phyloP scores from a whole-genome alignment of 35 echinoderm and acorn worm species.

The Strongylocentrotus purpuratus region DNA sequence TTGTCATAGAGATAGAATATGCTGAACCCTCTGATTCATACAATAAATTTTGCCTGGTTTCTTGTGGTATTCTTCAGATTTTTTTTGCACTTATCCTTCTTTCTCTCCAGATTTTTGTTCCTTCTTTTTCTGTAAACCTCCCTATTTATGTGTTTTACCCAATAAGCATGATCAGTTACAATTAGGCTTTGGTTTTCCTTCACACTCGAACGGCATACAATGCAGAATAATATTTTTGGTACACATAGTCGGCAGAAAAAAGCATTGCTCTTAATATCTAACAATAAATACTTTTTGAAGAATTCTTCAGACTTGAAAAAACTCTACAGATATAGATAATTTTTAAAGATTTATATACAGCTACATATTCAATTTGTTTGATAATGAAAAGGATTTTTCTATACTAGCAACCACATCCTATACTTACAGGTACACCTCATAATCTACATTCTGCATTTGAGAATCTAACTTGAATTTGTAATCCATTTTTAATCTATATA shows the following conservation, averaged over 20 bases:
- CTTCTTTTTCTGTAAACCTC: neutral
- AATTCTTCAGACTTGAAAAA: conserved; percentile 21
- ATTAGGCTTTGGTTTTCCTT: conserved; percentile 5
- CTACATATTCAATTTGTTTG: conserved; percentile 13
- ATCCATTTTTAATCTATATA: neutral
- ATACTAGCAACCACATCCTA: neutral
- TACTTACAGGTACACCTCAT: neutral
- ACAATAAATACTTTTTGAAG: conserved; percentile 39
- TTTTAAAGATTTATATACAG: conserved; percentile 39
- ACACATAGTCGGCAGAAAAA: neutral
- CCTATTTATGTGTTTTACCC: neutral
- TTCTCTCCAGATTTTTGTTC: neutral
- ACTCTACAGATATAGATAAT: neutral
- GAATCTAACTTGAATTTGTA: neutral
- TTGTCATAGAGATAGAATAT: too few relatives aligned
- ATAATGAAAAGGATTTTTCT: neutral
- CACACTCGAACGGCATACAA: neutral
- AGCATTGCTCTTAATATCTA: conserved; percentile 18
- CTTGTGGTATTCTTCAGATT: too few relatives aligned
- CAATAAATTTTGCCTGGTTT: too few relatives aligned
- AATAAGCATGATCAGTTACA: neutral
- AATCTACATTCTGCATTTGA: neutral
- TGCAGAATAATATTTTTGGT: neutral
- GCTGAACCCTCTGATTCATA: too few relatives aligned
- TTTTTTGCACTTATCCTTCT: neutral